Conservation (phyloP, 2,113 vertebrate species). For the Passer montanus region DNA sequence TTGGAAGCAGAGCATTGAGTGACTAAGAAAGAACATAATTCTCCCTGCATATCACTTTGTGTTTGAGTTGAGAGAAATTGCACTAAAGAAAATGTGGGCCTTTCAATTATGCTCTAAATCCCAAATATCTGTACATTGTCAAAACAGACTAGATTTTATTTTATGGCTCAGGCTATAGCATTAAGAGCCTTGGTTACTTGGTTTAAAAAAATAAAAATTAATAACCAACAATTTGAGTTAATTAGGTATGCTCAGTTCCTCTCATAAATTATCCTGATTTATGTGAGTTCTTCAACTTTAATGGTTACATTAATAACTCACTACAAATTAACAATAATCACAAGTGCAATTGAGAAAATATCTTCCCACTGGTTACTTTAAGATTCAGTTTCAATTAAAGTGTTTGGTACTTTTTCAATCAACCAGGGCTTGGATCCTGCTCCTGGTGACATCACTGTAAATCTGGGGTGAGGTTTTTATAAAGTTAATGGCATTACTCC, state of each 20-base stretch:
- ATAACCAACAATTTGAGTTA: neutral
- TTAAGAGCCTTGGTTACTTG: neutral
- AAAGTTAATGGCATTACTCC: constrained; percentile 12
- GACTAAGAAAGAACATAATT: neutral
- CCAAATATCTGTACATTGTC: neutral
- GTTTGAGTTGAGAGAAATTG: neutral
- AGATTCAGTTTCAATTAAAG: constrained; percentile 6
- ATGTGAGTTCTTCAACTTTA: constrained; percentile 9
- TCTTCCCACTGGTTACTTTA: neutral
- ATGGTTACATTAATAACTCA: constrained; percentile 26
- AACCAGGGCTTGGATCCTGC: neutral
- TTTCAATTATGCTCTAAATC: neutral
- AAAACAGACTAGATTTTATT: neutral
- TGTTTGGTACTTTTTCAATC: neutral
- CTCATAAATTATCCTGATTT: constrained; percentile 25
- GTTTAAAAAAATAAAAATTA: neutral
- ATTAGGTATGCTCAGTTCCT: neutral
- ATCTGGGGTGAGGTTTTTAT: neutral
- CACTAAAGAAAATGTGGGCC: neutral
- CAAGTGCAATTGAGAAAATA: neutral
- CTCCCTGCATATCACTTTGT: neutral
- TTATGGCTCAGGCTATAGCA: neutral
- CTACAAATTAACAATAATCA: constrained; percentile 29
- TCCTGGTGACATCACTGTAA: constrained; percentile 39
- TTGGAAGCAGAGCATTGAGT: neutral